These are phyloP conservation scores for Phortica okadai DNA, from an alignment of 2,888 invertebrate species.

Conservation along the genomic window DNA sequence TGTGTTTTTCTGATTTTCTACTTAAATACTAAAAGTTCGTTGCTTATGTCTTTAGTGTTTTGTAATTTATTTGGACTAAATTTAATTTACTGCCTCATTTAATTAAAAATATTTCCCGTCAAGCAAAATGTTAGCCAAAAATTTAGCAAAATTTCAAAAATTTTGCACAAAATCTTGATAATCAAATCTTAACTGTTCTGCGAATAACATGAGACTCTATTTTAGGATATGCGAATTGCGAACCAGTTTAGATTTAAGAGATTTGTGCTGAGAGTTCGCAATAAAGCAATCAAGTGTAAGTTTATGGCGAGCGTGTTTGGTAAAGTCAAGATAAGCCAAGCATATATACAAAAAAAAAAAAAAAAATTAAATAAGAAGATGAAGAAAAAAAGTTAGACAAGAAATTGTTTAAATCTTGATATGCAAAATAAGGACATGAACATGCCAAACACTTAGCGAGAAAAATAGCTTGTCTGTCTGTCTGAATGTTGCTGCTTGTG, in stretches of 20 bases:
- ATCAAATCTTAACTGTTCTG: not conserved
- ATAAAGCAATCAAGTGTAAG: constrained; percentile 22
- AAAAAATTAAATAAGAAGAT: not conserved
- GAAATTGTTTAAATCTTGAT: constrained; percentile 19
- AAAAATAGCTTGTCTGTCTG: not conserved
- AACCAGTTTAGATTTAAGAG: not conserved
- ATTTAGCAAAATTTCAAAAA: too few species aligned
- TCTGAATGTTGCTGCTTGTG: not conserved
- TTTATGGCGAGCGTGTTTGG: constrained; percentile 21
- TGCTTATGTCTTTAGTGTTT: not conserved
- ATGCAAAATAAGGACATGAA: constrained; percentile 27
- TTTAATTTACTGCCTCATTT: too few species aligned
- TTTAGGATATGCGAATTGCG: not conserved
- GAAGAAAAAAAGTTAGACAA: constrained; percentile 12
- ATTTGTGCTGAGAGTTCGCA: not conserved
- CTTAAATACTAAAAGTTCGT: not conserved
- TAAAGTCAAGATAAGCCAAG: not conserved
- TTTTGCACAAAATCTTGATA: not conserved
- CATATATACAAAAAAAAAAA: not conserved
- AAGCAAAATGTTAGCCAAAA: too few species aligned
- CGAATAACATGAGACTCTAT: not conserved
- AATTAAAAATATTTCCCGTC: too few species aligned
- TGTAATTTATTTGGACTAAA: not conserved
- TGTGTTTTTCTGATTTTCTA: too few species aligned
- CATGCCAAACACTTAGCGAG: not conserved